These are phyloP conservation scores for Drosophila villosipedis DNA, from an alignment of 2,888 invertebrate species.

Conservation along the genomic window DNA sequence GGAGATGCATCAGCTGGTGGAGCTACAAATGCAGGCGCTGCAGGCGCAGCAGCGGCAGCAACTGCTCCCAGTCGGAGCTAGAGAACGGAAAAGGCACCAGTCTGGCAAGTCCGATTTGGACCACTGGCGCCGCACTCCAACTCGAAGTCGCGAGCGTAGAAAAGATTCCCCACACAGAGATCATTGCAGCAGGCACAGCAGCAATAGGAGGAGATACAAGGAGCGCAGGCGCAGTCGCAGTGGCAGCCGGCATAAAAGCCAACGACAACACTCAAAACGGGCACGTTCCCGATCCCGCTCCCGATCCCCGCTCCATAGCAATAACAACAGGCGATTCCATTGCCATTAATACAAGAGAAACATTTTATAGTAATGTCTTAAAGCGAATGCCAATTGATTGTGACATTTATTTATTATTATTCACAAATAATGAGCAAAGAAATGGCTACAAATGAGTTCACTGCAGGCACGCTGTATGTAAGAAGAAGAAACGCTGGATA, in stretches of 20 bases:
- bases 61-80: background rate
- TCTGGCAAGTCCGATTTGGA: background rate
- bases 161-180: background rate
- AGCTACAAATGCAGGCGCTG: conserved; percentile 83
- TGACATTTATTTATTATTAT: background rate
- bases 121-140: conserved; percentile 1
- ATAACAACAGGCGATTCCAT: conserved; percentile 4
- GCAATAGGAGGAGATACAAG: background rate
- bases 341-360: conserved; percentile 9
- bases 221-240: conserved; percentile 18
- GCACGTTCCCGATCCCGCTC: background rate
- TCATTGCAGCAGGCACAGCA: background rate
- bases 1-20: conserved; percentile 81
- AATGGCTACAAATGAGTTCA: background rate
- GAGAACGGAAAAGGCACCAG: background rate
- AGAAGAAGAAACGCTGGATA: background rate
- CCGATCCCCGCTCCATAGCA: conserved; percentile 9
- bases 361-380: background rate
- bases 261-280: background rate
- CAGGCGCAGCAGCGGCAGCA: conserved; percentile 7
- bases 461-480: background rate
- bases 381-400: background rate
- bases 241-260: conserved; percentile 12
- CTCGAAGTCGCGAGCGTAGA: background rate
- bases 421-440: background rate